Conservation (phyloP, 2,797 vertebrate species). For the Artibeus lituratus region DNA sequence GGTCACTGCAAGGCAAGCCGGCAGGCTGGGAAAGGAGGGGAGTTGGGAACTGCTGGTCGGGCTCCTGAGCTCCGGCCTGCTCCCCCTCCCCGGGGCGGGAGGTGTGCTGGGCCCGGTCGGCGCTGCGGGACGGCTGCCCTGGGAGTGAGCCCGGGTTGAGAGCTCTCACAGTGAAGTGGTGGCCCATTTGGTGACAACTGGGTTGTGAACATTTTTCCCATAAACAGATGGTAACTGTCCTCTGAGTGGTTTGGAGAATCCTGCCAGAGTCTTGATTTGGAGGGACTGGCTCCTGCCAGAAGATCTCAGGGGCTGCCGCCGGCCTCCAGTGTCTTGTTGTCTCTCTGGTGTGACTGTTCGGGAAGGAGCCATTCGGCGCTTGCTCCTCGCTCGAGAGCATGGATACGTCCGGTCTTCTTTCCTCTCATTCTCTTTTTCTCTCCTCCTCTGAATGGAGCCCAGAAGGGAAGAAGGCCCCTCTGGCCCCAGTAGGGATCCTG, state of each 20-base stretch:
- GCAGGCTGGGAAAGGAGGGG: background rate
- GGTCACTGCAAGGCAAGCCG: background rate
- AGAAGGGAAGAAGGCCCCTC: background rate
- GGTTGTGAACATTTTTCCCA: conserved; percentile 76
- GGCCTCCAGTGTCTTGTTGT: background rate
- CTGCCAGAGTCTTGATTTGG: conserved; percentile 75
- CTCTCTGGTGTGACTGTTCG: background rate
- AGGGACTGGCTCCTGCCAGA: conserved; percentile 61
- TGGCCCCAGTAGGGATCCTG: background rate
- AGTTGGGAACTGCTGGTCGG: conserved; percentile 25
- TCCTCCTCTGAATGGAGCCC: background rate
- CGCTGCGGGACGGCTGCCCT: conserved; percentile 72
- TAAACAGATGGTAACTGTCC: conserved; percentile 81
- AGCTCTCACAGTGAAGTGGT: conserved; percentile 81
- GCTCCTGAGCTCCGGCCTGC: conserved; percentile 49
- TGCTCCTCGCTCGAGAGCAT: background rate
- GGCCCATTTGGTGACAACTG: conserved; percentile 81
- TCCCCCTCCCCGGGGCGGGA: conserved; percentile 68
- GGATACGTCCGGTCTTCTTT: background rate
- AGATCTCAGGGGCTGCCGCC: conserved; percentile 30
- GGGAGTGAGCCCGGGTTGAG: conserved; percentile 82
- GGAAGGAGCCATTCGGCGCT: background rate
- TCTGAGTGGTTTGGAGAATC: conserved; percentile 68
- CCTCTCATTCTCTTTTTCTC: background rate
- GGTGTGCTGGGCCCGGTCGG: conserved; percentile 71